phyloP scores from a whole-genome alignment of 2,113 vertebrate genomes.

The Cisticola juncidis region DNA sequence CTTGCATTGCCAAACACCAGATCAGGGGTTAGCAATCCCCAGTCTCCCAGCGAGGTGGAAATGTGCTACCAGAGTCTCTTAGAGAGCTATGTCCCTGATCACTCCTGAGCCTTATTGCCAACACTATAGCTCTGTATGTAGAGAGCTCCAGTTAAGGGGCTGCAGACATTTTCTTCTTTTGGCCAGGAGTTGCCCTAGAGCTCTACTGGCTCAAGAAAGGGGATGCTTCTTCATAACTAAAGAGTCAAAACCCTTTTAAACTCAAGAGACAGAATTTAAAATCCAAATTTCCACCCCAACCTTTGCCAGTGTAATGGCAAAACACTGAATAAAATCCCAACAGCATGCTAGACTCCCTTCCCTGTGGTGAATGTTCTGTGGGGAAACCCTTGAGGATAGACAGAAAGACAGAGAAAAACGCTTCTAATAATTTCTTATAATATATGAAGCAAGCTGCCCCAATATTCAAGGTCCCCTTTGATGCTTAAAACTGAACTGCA shows the following conservation, averaged over 20 bases:
- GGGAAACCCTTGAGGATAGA: neutral
- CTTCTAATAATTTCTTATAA: neutral
- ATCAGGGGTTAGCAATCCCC: neutral
- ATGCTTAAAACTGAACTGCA: neutral
- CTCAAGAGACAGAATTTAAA: neutral
- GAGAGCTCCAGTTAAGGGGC: neutral
- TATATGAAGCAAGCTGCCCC: neutral
- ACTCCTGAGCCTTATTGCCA: neutral
- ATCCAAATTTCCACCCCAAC: neutral
- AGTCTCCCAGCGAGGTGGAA: neutral
- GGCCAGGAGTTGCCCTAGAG: neutral
- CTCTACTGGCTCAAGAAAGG: neutral
- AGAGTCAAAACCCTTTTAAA: neutral
- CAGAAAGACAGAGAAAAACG: neutral
- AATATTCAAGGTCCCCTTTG: neutral
- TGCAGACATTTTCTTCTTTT: neutral
- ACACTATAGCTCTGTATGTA: fast-evolving
- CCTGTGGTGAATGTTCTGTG: neutral
- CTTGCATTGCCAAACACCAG: neutral
- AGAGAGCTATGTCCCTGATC: neutral
- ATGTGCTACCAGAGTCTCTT: neutral
- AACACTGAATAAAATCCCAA: neutral
- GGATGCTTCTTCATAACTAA: neutral
- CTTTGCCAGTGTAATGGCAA: neutral
- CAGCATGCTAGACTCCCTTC: neutral